phyloP scores from a whole-genome alignment of 2,888 invertebrate species.

The Neuroscelio doddi region DNA sequence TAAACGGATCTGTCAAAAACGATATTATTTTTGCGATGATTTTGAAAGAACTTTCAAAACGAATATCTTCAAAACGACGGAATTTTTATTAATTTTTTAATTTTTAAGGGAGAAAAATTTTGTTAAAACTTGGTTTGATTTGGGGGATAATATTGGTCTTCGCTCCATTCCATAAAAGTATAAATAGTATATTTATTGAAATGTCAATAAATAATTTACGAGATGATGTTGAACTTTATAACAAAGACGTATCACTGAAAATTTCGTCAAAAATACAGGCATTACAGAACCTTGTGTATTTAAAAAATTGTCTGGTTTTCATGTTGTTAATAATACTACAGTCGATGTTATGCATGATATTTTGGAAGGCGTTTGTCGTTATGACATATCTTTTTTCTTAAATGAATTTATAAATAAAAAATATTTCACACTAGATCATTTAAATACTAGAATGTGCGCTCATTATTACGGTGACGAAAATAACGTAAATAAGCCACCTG shows the following conservation, averaged over 20 bases:
- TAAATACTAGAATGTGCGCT: constrained; percentile 36
- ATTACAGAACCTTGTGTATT: constrained; percentile 34
- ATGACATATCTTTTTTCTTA: constrained; percentile 37
- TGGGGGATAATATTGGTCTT: constrained; percentile 42
- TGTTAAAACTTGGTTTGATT: constrained; percentile 38
- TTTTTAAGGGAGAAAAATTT: no score
- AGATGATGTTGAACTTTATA: constrained; percentile 8
- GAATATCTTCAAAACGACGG: no score
- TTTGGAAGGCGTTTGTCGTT: constrained; percentile 38
- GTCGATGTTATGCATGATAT: constrained; percentile 47
- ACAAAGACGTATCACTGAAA: constrained; percentile 8
- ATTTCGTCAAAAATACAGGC: constrained; percentile 18
- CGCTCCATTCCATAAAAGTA: constrained; percentile 17
- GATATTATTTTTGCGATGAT: no score
- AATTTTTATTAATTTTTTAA: no score
- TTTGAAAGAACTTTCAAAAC: no score
- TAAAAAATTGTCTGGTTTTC: constrained; percentile 28
- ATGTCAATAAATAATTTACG: not conserved
- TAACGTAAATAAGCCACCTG: constrained; percentile 31
- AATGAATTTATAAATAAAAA: constrained; percentile 26
- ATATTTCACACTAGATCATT: constrained; percentile 26
- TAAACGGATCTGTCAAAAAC: constrained; percentile 25
- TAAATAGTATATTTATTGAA: constrained; percentile 11
- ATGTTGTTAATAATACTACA: constrained; percentile 29
- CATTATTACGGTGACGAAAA: constrained; percentile 41